Conservation (phyloP, 2,113 vertebrate genomes). For the Corvus hawaiiensis region DNA sequence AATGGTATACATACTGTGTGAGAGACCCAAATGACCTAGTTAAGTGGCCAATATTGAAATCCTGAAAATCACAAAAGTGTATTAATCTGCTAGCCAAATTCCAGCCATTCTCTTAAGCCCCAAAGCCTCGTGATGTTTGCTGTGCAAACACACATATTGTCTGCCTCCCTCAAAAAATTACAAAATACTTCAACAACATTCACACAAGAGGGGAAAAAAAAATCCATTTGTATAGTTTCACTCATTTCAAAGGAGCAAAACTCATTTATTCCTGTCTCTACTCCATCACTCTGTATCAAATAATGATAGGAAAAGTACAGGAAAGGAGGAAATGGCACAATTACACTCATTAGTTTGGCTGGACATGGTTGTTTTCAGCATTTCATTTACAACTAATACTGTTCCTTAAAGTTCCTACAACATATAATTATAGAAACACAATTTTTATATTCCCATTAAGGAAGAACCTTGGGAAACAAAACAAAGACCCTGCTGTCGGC, state of each 20-base stretch:
- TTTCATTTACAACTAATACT: neutral
- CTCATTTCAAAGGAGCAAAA: neutral
- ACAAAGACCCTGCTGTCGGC: neutral
- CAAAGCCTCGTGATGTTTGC: neutral
- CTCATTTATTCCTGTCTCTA: neutral
- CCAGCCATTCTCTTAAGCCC: neutral
- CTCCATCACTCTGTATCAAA: neutral
- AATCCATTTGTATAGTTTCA: neutral
- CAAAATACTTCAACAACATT: neutral
- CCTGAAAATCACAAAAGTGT: rapidly evolving
- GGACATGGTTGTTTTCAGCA: neutral
- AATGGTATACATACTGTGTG: no score
- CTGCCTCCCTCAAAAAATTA: neutral
- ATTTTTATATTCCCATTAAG: neutral
- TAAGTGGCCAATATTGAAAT: neutral
- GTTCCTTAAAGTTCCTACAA: neutral
- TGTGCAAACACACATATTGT: neutral
- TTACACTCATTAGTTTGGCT: neutral
- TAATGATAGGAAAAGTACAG: neutral
- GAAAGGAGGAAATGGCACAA: neutral
- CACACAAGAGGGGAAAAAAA: neutral
- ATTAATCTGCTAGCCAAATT: neutral
- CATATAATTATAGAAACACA: neutral
- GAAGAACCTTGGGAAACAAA: neutral
- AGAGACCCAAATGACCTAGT: neutral